Percentiles rank a stretch among this genome's conserved stretches.
Evolutionary conservation across 2,113 vertebrate species (phyloP).

Genomic region (Festucalex cinctus): DNA sequence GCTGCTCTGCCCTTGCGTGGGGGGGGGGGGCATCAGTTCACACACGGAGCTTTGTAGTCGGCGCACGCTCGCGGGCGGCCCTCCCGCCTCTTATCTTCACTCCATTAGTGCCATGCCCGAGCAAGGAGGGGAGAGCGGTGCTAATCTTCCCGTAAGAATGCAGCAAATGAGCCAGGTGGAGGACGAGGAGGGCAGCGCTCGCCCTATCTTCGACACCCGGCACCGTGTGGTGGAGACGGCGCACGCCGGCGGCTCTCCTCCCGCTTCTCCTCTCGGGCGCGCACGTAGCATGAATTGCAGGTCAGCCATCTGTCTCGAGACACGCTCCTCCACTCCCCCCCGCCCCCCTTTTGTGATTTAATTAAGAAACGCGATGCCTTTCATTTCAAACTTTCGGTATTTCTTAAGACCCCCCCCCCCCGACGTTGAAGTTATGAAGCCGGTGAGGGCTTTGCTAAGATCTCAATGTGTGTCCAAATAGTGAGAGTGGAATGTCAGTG

Average conservation of each 20-base stretch:
- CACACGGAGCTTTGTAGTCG: slow-evolving; percentile 60
- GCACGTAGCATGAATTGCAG: slow-evolving; percentile 40
- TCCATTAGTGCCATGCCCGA: slow-evolving; percentile 76
- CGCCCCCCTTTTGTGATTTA: slow-evolving; percentile 45
- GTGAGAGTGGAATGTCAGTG: background rate
- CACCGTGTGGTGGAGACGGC: slow-evolving; percentile 66
- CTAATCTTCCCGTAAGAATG: slow-evolving; percentile 77
- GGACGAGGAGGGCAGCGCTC: slow-evolving; percentile 51
- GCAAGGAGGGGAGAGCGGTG: slow-evolving; percentile 70
- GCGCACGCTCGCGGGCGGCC: slow-evolving; percentile 49
- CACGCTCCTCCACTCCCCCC: slow-evolving; percentile 36
- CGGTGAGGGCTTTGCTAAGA: background rate
- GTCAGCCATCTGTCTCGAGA: slow-evolving; percentile 54
- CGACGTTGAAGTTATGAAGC: slow-evolving; percentile 9
- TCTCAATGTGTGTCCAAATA: background rate
- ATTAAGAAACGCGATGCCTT: slow-evolving; percentile 58
- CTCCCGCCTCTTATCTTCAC: slow-evolving; percentile 73
- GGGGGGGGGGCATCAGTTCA: slow-evolving; percentile 61
- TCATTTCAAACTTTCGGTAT: slow-evolving; percentile 41
- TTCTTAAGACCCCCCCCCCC: slow-evolving; percentile 12
- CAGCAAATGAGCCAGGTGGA: slow-evolving; percentile 69
- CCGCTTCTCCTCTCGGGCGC: slow-evolving; percentile 34
- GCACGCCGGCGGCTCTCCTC: slow-evolving; percentile 59
- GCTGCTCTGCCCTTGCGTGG: slow-evolving; percentile 56
- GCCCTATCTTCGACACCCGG: slow-evolving; percentile 65